Evolutionary conservation across 2,797 vertebrate genomes (phyloP).

Genomic region (Macropus fuliginosus): DNA sequence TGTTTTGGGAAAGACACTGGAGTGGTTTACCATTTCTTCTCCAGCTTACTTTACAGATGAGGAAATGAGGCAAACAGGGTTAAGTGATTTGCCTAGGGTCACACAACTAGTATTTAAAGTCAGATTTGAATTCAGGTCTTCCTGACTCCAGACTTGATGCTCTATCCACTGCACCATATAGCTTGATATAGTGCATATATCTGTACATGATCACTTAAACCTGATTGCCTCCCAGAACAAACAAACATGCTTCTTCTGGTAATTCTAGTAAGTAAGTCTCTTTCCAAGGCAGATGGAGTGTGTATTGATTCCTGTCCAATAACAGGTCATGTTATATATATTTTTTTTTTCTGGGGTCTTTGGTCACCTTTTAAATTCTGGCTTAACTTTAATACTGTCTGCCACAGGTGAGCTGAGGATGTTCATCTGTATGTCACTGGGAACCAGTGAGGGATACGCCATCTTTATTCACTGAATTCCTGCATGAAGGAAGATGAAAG

Average conservation of each 20-base stretch:
- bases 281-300: background rate
- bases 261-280: background rate
- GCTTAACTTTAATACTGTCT: background rate
- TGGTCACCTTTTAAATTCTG: background rate
- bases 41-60: background rate
- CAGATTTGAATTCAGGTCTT: background rate
- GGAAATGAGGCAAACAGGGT: background rate
- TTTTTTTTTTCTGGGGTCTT: background rate
- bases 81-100: background rate
- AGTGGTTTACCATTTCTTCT: background rate
- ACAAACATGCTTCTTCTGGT: background rate
- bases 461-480: background rate
- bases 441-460: background rate
- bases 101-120: background rate
- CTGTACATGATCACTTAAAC: background rate
- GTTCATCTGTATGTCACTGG: background rate
- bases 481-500: background rate
- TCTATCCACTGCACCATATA: background rate
- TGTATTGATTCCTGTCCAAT: background rate
- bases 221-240: background rate
- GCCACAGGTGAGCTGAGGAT: background rate
- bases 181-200: background rate
- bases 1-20: background rate
- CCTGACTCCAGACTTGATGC: background rate
- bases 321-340: background rate